Conservation (phyloP, 1,140 invertebrate genomes). For the Drosophila subobscura region DNA sequence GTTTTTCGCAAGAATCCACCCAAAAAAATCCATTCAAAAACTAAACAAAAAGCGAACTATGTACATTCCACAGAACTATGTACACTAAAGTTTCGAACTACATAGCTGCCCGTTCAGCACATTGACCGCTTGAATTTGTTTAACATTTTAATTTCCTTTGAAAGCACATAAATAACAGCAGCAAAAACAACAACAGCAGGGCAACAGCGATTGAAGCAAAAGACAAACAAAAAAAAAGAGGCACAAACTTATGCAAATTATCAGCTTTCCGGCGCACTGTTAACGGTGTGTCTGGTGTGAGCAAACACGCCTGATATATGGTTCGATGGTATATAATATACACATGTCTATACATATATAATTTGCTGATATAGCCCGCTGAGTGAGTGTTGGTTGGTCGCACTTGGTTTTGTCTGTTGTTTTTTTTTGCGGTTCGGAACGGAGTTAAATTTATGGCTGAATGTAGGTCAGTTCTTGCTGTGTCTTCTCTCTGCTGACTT, state of each 20-base stretch:
- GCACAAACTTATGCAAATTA: constrained; percentile 24
- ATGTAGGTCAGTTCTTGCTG: constrained; percentile 65
- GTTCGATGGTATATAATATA: background rate
- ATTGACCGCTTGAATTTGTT: constrained; percentile 51
- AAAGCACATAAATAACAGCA: constrained; percentile 26
- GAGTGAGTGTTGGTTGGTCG: constrained; percentile 25
- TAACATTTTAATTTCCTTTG: constrained; percentile 33
- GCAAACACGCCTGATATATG: constrained; percentile 24
- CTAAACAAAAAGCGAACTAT: constrained; percentile 23
- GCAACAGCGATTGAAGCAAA: constrained; percentile 6
- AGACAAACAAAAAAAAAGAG: constrained; percentile 6
- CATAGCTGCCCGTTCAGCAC: constrained; percentile 27
- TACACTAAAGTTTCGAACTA: constrained; percentile 10
- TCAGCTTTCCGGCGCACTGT: constrained; percentile 14
- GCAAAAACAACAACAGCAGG: constrained; percentile 12
- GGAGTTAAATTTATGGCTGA: constrained; percentile 41
- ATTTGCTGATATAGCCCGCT: constrained; percentile 4
- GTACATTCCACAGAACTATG: constrained; percentile 17
- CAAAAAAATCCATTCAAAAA: no score
- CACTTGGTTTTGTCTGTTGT: constrained; percentile 13
- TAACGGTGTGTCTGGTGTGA: constrained; percentile 21
- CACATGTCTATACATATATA: constrained; percentile 8
- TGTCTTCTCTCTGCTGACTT: background rate
- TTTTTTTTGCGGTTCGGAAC: constrained; percentile 26
- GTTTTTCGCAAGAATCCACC: no score